Evolutionary conservation across 2,113 vertebrate genomes (phyloP), one percentile per base, ranked within the genome.

Genomic region (Galemys pyrenaicus): DNA sequence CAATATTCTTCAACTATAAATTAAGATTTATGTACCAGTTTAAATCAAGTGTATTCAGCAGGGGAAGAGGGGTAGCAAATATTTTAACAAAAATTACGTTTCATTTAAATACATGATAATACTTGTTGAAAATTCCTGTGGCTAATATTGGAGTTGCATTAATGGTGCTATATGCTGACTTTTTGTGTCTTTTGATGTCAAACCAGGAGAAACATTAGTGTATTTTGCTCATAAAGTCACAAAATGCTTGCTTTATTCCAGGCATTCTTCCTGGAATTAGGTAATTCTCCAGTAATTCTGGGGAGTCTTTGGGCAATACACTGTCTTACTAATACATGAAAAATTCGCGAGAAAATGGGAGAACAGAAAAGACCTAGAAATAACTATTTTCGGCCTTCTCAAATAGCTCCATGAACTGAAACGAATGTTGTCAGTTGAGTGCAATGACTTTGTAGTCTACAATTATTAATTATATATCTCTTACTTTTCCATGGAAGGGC

Each of bases 1-100:
- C n/a, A 56, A 93, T 93, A 51, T 12, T 20, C 37, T 67, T 64
- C 20, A 79, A 89, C 84, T 16, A 44, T 26, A 91, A 77, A 28
- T 46, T 56, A 81, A 85, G 22, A 90, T 91, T 54, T 51, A 62
- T 32, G 13, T 1, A 19, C 37, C 22, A 4, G 15, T 65, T 80
- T 81, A 71, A 91, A 65, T 44, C 41, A 70, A 30, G 15, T 28
- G 82, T 30, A 19, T 16, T 87, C 6, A 32, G 9, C 51, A 68
- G 10, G 28, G 8, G 9, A 35, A 37, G 6, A 5, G 0, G 19
- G 6, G 32, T 37, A 44, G 30, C 7, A 24, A 87, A 37, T 70
- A 64, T 30, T 51, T 74, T 68, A 73, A 78, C 32, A 65, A 84
- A 30, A 44, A 32, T 41, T 16, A 85, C 17, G 26, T 7, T 87